phyloP scores from a whole-genome alignment of 2,888 invertebrate genomes.

The Polymixis flavicincta region DNA sequence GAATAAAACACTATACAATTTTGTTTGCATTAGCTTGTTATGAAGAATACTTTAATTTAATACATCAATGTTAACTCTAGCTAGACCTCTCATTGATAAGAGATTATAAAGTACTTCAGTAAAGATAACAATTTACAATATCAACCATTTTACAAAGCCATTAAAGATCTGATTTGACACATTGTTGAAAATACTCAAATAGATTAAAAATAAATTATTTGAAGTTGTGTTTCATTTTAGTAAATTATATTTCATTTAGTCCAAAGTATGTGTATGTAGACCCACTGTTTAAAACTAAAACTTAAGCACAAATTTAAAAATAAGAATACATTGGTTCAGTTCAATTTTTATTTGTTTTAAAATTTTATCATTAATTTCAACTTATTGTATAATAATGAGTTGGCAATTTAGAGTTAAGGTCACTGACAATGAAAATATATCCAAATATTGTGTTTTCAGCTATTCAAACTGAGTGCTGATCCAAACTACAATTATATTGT shows the following conservation, averaged over 20 bases:
- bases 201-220: too few species aligned
- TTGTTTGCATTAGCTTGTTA: neutral
- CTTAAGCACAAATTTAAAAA: slow-evolving; percentile 37
- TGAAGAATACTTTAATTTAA: neutral
- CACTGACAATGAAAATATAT: neutral
- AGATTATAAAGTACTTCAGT: slow-evolving; percentile 25
- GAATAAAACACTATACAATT: neutral
- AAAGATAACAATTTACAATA: slow-evolving; percentile 26
- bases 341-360: slow-evolving; percentile 14
- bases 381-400: slow-evolving; percentile 24
- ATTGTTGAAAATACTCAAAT: slow-evolving; percentile 1
- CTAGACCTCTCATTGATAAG: slow-evolving; percentile 21
- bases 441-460: slow-evolving; percentile 14
- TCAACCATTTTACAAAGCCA: slow-evolving; percentile 8
- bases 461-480: slow-evolving; percentile 1
- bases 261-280: slow-evolving; percentile 7
- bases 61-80: slow-evolving; percentile 8
- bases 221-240: too few species aligned
- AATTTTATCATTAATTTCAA: slow-evolving; percentile 25
- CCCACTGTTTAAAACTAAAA: slow-evolving; percentile 13
- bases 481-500: neutral
- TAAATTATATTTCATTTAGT: slow-evolving; percentile 6
- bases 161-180: slow-evolving; percentile 23
- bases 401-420: slow-evolving; percentile 32
- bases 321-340: slow-evolving; percentile 50